Evolutionary conservation across 2,888 invertebrate species (phyloP).

Genomic region (Tipula confusa): DNA sequence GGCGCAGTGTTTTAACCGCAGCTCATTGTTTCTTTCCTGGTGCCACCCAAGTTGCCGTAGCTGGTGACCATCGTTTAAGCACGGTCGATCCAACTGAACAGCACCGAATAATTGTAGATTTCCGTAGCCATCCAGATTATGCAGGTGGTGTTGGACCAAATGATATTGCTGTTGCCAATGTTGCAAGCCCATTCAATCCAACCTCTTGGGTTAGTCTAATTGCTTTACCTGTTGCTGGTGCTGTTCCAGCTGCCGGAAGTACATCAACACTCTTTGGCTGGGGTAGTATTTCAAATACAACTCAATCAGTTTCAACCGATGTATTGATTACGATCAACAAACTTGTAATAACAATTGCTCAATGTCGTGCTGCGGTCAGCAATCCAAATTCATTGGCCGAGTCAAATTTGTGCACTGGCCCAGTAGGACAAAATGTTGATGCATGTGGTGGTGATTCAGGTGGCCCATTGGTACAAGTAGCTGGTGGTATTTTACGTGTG

Average conservation of each 20-base stretch:
- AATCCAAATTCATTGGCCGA: background rate
- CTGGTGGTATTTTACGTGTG: background rate
- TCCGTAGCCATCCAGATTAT: background rate
- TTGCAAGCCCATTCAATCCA: background rate
- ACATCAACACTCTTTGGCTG: background rate
- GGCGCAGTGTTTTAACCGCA: background rate
- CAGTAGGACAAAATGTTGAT: background rate
- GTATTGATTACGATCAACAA: background rate
- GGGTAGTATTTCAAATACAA: background rate
- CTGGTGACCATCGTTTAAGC: background rate
- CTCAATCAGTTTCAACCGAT: background rate
- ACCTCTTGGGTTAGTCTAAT: background rate
- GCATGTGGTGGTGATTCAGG: slow-evolving; percentile 21
- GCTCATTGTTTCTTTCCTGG: background rate
- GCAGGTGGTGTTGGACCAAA: background rate
- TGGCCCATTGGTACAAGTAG: background rate
- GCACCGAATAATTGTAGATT: background rate
- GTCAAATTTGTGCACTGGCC: background rate
- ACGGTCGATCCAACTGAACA: background rate
- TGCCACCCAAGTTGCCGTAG: background rate
- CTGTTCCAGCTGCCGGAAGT: background rate
- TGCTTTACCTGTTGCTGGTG: background rate
- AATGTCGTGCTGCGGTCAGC: background rate
- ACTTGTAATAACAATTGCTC: background rate
- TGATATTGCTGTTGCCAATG: slow-evolving; percentile 1